Base-by-base conservation (phyloP, 2,888 invertebrate genomes). In the Seladonia tumulorum region DNA sequence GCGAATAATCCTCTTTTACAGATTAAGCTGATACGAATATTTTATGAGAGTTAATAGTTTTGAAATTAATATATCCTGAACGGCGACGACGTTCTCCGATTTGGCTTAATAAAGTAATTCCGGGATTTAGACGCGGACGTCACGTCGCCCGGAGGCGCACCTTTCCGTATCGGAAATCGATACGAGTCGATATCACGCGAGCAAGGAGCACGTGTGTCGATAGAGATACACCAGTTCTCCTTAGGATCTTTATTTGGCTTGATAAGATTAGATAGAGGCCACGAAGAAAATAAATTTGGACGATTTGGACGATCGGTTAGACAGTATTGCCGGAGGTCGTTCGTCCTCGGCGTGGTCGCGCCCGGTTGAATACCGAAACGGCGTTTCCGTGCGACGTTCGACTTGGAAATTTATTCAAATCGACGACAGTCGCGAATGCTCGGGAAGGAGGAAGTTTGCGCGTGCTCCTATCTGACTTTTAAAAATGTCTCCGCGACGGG, bases 211-310 rank as follows among this genome's bases (percentile, higher is more conserved):
- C 63, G 25, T 75, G 18, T 16, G 10, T 63, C 75, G 84, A 76
- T 66, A 72, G 71, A 47, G 63, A 63, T 29, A 63, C 29, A 22
- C n/a, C 39, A 29, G 57, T 53, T 68, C 18, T 66, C 22, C 39
- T 70, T 70, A n/a, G 25, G 47, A 45, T 73, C 74, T 60, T 80
- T 74, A 77, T 83, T 63, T 72, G 60, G 74, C 57, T 71, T 71
- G 87, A 83, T 83, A 83, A 79, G 89, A 85, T 85, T 85, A 85
- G 79, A 85, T 85, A 83, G 35, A 71, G 35, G 14, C 66, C 10
- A 53, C 49, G 35, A 12, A 39, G 68, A n/a, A n/a, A 25, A 74
- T 73, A 71, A 71, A 78, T 66, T 73, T 25, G 29, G 57, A 22
- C 25, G 25, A 60, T 47, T 39, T 22, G 39, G 39, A 42, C 12